Evolutionary conservation across 1,140 invertebrate genomes (phyloP).

Genomic region (Zaprionus nigranus): DNA sequence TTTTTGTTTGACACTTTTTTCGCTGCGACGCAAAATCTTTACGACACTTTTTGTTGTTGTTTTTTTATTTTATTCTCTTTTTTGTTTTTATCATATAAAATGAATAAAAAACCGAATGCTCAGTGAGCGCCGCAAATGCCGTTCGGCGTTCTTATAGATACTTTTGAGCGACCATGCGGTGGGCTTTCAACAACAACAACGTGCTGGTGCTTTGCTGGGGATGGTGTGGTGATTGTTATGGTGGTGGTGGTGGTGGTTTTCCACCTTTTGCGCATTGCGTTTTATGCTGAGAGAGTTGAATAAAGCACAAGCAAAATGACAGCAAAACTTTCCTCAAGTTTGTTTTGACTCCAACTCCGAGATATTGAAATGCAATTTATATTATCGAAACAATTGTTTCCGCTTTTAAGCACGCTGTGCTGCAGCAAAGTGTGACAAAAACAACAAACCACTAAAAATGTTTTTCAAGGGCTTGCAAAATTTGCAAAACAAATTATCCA

Average conservation of each 20-base stretch:
- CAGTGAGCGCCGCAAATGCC: conserved; percentile 39
- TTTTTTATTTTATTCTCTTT: conserved; percentile 42
- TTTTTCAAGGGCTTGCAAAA: conserved; percentile 52
- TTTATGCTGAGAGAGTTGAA: conserved; percentile 36
- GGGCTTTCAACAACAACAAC: conserved; percentile 45
- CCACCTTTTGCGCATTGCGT: conserved; percentile 73
- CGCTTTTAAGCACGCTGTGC: background rate
- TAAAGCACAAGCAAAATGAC: background rate
- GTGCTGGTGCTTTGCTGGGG: conserved; percentile 21
- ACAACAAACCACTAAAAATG: conserved; percentile 9
- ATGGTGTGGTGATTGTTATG: conserved; percentile 14
- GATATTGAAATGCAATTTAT: conserved; percentile 33
- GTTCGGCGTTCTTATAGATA: conserved; percentile 67
- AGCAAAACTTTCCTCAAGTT: conserved; percentile 17
- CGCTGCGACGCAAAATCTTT: conserved; percentile 79
- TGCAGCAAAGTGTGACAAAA: background rate
- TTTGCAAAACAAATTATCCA: conserved; percentile 54
- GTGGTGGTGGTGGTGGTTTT: conserved; percentile 43
- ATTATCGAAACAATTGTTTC: conserved; percentile 34
- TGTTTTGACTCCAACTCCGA: conserved; percentile 19
- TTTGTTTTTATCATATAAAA: conserved; percentile 28
- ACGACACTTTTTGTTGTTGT: conserved; percentile 55
- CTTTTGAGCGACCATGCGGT: conserved; percentile 66
- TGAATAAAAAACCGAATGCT: conserved; percentile 15
- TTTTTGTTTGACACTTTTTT: conserved; percentile 43